phyloP scores from a whole-genome alignment of 2,113 vertebrate species.

The Accipiter virgatus region DNA sequence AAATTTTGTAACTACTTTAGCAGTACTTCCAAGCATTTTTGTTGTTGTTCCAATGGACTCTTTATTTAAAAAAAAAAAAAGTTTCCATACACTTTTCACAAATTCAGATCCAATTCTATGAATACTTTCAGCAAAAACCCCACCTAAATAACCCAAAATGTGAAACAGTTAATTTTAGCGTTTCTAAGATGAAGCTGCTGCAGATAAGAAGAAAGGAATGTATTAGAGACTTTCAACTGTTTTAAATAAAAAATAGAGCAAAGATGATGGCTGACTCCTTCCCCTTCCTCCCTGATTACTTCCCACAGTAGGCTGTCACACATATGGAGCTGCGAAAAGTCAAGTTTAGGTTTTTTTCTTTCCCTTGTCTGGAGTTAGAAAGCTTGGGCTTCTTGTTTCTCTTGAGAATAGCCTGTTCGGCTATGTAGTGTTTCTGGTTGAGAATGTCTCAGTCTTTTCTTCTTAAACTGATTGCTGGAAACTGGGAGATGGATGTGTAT shows the following conservation, averaged over 20 bases:
- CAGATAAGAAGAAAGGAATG: not conserved
- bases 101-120: not conserved
- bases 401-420: not conserved
- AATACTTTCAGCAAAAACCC: not conserved
- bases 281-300: not conserved
- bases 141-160: not conserved
- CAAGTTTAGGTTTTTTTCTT: not conserved
- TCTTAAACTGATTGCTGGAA: not conserved
- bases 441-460: not conserved
- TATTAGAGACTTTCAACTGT: not conserved
- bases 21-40: not conserved
- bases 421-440: not conserved
- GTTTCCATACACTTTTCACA: not conserved
- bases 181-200: not conserved
- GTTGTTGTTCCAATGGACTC: not conserved
- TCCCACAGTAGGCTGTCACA: not conserved
- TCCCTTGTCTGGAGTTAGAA: not conserved
- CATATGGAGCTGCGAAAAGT: fast-evolving
- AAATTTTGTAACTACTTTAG: not conserved
- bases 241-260: not conserved
- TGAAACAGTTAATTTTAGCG: not conserved
- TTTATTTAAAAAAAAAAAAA: not conserved
- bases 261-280: not conserved
- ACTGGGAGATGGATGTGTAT: not conserved
- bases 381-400: not conserved